Evolutionary conservation across 2,888 invertebrate genomes (phyloP), one percentile per base, ranked within the genome.

Genomic region (Tipula unca): DNA sequence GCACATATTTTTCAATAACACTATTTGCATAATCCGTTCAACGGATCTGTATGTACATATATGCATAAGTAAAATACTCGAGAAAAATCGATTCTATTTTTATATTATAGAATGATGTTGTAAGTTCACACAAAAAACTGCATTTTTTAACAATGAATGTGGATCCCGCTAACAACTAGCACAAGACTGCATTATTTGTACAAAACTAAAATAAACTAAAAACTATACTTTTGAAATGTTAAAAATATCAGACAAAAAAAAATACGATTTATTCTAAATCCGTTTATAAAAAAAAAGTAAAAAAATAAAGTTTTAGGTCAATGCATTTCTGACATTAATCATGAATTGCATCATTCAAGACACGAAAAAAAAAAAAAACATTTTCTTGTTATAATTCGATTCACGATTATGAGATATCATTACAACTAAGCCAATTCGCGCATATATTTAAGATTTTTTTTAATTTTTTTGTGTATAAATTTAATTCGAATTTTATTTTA

Each of bases 281-380:
- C 83, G 83, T 83, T n/a, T 83, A 83, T 32, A 32, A 17, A 32
- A 29, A 82, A 29, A 29, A 29, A 82, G 5, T n/a, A 29, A 82
- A 82, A 29, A 35, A 14, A n/a, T 83, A 32, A 29, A n/a, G 83
- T 84, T 84, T 84, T 84, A 84, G 84, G 84, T 84, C 84, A 84
- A 36, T 84, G 84, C 84, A 84, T 84, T 84, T 84, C 83, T 83
- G 83, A 83, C 83, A 83, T 83, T 83, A 83, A 83, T 84, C 35
- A 84, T 36, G 84, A 84, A 84, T 84, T 84, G 84, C 84, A 84
- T 84, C 84, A 84, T 84, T 84, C 32, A 83, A 83, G 35, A 32
- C 35, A 32, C 32, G 32, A 2, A 14, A 1, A 17, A 17, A 83
- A 2, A 14, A 1, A 17, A 17, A n/a, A 32, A 32, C 32, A 32